Conservation (phyloP, 2,113 vertebrate genomes). For the Bostrychus sinensis region DNA sequence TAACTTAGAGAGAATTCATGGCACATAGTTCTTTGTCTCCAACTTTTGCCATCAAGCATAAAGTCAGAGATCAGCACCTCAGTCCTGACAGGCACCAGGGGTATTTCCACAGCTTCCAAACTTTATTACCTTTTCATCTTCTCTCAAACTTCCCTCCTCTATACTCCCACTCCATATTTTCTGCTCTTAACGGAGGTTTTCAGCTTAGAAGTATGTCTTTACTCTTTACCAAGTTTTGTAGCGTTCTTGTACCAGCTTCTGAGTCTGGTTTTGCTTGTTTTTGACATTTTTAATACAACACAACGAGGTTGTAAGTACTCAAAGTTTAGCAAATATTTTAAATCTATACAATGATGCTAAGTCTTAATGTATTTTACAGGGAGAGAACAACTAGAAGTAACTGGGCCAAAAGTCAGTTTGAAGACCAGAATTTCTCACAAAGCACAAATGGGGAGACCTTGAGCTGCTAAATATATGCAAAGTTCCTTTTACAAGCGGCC, state of each 20-base stretch:
- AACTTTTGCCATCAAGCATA: slow-evolving; percentile 34
- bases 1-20: slow-evolving; percentile 17
- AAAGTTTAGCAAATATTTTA: not conserved
- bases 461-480: slow-evolving; percentile 74
- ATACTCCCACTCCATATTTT: slow-evolving; percentile 45
- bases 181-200: slow-evolving; percentile 47
- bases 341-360: too few species aligned
- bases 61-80: slow-evolving; percentile 42
- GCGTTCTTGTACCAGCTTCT: slow-evolving; percentile 29
- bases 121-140: slow-evolving; percentile 60
- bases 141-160: slow-evolving; percentile 35
- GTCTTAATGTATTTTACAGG: not conserved
- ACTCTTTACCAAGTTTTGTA: slow-evolving; percentile 36
- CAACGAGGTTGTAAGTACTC: not conserved
- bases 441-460: slow-evolving; percentile 41
- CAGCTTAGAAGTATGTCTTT: slow-evolving; percentile 24
- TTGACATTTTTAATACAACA: slow-evolving; percentile 1
- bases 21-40: not conserved
- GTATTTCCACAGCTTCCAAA: slow-evolving; percentile 59
- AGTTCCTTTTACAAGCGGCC: slow-evolving; percentile 68
- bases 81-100: slow-evolving; percentile 55
- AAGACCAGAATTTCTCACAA: slow-evolving; percentile 42
- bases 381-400: slow-evolving; percentile 1
- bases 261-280: slow-evolving; percentile 27
- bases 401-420: slow-evolving; percentile 44